A percentile compares a stretch with the other conserved stretches of the same genome.
phyloP scores from a whole-genome alignment of 2,888 invertebrate species.

The Leptinotarsa rubiginosa region DNA sequence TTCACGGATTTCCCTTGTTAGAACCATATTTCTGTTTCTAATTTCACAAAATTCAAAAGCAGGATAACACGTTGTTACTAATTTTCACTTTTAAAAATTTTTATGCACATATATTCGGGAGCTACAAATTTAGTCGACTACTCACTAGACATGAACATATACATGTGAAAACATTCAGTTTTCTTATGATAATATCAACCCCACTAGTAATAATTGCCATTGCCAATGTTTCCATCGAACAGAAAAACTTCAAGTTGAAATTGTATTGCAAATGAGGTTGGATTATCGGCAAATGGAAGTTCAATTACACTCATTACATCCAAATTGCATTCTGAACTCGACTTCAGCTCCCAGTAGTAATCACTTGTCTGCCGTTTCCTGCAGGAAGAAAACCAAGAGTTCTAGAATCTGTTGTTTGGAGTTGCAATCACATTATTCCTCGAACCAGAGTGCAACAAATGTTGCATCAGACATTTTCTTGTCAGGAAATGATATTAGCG shows the following conservation, averaged over 20 bases:
- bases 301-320: conserved; percentile 9
- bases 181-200: not conserved
- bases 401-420: not conserved
- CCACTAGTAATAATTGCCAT: not conserved
- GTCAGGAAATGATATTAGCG: no score
- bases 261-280: not conserved
- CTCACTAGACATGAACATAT: no score
- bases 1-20: no score
- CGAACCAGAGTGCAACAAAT: not conserved
- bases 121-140: no score
- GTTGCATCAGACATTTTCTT: no score
- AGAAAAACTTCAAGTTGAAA: not conserved
- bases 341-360: not conserved
- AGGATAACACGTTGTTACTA: no score
- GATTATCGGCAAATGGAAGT: not conserved
- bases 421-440: not conserved
- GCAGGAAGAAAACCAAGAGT: not conserved
- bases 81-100: no score
- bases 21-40: no score
- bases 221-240: not conserved
- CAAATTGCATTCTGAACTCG: not conserved
- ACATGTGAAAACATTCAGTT: no score
- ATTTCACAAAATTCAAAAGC: no score
- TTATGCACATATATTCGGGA: no score
- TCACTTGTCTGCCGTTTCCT: conserved; percentile 2